Conservation (phyloP, 2,797 vertebrate genomes). For the Onychomys torridus region DNA sequence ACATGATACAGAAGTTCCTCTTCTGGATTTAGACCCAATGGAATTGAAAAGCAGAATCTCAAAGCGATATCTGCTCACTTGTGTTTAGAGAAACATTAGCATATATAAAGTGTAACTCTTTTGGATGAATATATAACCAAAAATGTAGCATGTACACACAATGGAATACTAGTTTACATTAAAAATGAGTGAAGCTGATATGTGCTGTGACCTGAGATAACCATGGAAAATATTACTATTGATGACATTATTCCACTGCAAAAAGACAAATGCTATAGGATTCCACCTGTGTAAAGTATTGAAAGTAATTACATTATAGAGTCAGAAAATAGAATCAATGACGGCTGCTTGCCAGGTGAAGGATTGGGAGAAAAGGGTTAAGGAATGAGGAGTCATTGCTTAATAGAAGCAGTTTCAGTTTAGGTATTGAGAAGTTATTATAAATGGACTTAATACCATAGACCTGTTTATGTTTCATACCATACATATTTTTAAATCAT, state of each 20-base stretch:
- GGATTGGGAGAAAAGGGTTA: rapidly evolving
- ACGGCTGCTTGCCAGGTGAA: neutral
- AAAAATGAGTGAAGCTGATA: neutral
- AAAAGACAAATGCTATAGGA: neutral
- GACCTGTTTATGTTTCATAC: neutral
- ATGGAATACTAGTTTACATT: neutral
- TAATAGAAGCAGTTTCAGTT: neutral
- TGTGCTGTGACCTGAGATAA: neutral
- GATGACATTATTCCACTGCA: neutral
- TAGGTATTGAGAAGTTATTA: neutral
- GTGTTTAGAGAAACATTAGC: neutral
- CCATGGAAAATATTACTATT: neutral
- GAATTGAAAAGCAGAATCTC: neutral
- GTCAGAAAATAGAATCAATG: neutral
- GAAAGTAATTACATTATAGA: neutral
- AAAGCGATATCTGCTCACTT: neutral
- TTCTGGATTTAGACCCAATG: neutral
- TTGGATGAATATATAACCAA: neutral
- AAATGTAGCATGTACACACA: neutral
- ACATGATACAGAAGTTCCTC: neutral
- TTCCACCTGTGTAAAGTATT: neutral
- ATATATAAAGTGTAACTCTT: neutral
- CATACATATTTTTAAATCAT: neutral
- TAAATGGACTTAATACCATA: neutral
- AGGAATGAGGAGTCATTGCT: neutral